Conservation (phyloP, 2,888 invertebrate genomes). For the Xestia xanthographa region DNA sequence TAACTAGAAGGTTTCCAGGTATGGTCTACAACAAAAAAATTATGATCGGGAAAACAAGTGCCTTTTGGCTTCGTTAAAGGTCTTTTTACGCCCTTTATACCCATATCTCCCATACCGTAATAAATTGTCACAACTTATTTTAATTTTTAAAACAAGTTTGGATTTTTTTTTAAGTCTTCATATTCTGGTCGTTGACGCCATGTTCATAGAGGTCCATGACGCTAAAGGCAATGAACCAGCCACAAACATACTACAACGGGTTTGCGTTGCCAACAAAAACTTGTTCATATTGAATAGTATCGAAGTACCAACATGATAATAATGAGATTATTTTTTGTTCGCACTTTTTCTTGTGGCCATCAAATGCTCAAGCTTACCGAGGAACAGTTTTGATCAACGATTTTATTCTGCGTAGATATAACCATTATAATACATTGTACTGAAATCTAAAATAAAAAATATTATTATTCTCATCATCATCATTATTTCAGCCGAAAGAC, state of each 20-base stretch:
- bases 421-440: not conserved
- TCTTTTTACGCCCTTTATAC: too few relatives aligned
- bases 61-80: too few relatives aligned
- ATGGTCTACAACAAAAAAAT: too few relatives aligned
- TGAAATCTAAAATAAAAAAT: not conserved
- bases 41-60: too few relatives aligned
- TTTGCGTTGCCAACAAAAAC: conserved; percentile 42
- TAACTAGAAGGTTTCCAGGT: too few relatives aligned
- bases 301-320: not conserved
- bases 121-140: not conserved
- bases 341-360: conserved; percentile 8
- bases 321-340: conserved; percentile 29
- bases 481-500: too few relatives aligned
- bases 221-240: conserved; percentile 42
- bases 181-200: conserved; percentile 33
- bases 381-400: not conserved
- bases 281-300: conserved; percentile 19
- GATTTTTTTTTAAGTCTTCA: not conserved
- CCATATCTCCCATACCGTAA: not conserved
- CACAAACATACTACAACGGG: conserved; percentile 25
- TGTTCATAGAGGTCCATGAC: conserved; percentile 24
- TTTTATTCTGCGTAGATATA: not conserved
- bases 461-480: not conserved
- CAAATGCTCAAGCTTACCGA: not conserved
- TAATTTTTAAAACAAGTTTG: conserved; percentile 24